Evolutionary conservation across 1,140 invertebrate species (phyloP), one percentile per base, ranked within the genome.

Genomic region (Zaprionus inermis): DNA sequence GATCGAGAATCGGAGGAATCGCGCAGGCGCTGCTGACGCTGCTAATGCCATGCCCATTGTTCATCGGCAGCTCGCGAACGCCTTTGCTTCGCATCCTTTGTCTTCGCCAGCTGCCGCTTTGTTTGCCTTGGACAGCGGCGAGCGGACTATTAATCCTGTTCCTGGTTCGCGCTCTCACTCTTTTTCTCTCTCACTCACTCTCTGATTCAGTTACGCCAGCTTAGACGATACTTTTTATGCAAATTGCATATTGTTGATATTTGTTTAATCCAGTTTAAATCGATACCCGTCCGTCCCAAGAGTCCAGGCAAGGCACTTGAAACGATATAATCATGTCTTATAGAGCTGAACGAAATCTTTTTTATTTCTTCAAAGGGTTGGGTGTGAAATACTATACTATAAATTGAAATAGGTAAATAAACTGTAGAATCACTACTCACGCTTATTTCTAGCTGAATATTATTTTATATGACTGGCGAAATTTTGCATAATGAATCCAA

Each of bases 231-330:
- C 79, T 61, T 88, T 22, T 20, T 86, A 86, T 86, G 83, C 73
- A 74, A 86, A 86, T 86, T 83, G 79, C 38, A 56, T 66, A 78
- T 57, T 73, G 49, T 77, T 77, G 76, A 71, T 83, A 74, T 77
- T 76, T 54, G 44, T 32, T 56, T 88, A 83, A 88, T 82, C 82
- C 83, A 88, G 83, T 88, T 83, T 71, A 83, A 86, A 82, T 88
- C 82, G 60, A 79, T 78, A 66, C 60, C 65, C 49, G 49, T 66
- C 46, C 65, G 22, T 65, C 49, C 58, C 36, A 66, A 41, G 65
- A 69, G 74, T 44, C 65, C 18, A 16, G 49, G n/a, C 32, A 30
- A 30, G 20, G 5, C 36, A 41, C 61, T 64, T 55, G 22, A 64
- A 4, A 18, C 20, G 18, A 11, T 12, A 22, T 22, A 22, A 49